A percentile compares a stretch with the other conserved stretches of the same genome.
Conservation (phyloP, 2,888 invertebrate species). For the Oscheius sp. region DNA sequence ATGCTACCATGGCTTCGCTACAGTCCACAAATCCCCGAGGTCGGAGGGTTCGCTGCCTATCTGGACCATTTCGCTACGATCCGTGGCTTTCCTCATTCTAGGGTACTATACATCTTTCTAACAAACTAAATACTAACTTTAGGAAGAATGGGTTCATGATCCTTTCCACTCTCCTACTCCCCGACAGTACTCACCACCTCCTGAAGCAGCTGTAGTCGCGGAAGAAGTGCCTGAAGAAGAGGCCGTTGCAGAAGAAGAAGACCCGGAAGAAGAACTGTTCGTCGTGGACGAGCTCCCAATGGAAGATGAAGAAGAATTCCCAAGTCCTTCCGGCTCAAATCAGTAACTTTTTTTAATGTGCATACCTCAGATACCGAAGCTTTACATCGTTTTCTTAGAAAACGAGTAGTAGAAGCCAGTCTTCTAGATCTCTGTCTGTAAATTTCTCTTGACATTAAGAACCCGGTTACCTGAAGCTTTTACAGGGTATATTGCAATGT, state of each 20-base stretch:
- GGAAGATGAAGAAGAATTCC: not conserved
- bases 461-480: too few relatives aligned
- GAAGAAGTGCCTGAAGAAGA: constrained; percentile 6
- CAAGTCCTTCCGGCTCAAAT: too few relatives aligned
- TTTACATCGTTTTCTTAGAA: too few relatives aligned
- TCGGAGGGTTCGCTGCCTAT: constrained; percentile 23
- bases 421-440: too few relatives aligned
- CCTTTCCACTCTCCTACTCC: not conserved
- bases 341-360: too few relatives aligned
- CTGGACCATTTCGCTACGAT: constrained; percentile 22
- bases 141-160: constrained; percentile 28
- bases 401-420: too few relatives aligned
- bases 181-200: not conserved
- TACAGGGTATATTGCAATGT: too few relatives aligned
- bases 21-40: constrained; percentile 18
- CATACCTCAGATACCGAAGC: too few relatives aligned
- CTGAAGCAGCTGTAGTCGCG: not conserved
- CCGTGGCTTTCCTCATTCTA: constrained; percentile 20
- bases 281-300: too few relatives aligned
- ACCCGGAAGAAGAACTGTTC: not conserved
- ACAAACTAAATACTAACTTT: not conserved
- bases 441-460: too few relatives aligned
- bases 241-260: not conserved
- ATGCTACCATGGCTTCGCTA: not conserved
- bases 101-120: not conserved